Percentiles rank a stretch among this genome's conserved stretches.
phyloP scores from a whole-genome alignment of 2,113 vertebrate genomes.

The Barnardius zonarius region DNA sequence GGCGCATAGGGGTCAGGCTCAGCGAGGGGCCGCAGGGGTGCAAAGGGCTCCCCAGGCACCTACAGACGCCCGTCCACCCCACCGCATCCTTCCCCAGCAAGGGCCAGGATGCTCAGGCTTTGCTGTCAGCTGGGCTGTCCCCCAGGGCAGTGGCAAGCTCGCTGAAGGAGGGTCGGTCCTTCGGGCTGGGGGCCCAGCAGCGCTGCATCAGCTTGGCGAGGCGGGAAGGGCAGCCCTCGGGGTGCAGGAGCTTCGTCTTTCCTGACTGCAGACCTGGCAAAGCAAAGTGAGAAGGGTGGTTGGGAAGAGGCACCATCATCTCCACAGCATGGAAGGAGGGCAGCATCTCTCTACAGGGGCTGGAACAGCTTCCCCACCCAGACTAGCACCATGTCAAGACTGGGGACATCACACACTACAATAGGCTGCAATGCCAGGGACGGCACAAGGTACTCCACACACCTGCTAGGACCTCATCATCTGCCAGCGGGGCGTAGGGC shows the following conservation, averaged over 20 bases:
- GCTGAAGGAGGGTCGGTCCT: constrained; percentile 93
- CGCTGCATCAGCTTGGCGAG: constrained; percentile 90
- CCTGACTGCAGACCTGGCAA: constrained; percentile 84
- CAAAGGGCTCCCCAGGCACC: neutral
- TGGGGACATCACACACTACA: neutral
- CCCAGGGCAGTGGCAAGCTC: constrained; percentile 85
- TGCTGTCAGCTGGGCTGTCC: constrained; percentile 86
- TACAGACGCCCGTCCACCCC: neutral
- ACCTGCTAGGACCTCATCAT: constrained; percentile 94
- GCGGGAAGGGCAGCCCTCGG: constrained; percentile 88
- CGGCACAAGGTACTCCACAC: neutral
- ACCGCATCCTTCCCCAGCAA: neutral
- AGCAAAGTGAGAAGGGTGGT: neutral
- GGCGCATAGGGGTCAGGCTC: neutral
- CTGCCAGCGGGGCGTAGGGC: constrained; percentile 82
- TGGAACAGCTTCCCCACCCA: neutral
- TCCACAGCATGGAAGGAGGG: neutral
- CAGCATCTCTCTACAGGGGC: neutral
- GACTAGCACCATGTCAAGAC: neutral
- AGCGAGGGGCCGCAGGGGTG: neutral
- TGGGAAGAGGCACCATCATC: neutral
- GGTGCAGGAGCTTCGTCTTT: constrained; percentile 81
- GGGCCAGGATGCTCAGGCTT: constrained; percentile 78
- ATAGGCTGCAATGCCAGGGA: neutral
- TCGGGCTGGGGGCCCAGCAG: constrained; percentile 91